Base-by-base conservation (phyloP, 2,797 vertebrate genomes). In the Tenualosa thibaudeaui region DNA sequence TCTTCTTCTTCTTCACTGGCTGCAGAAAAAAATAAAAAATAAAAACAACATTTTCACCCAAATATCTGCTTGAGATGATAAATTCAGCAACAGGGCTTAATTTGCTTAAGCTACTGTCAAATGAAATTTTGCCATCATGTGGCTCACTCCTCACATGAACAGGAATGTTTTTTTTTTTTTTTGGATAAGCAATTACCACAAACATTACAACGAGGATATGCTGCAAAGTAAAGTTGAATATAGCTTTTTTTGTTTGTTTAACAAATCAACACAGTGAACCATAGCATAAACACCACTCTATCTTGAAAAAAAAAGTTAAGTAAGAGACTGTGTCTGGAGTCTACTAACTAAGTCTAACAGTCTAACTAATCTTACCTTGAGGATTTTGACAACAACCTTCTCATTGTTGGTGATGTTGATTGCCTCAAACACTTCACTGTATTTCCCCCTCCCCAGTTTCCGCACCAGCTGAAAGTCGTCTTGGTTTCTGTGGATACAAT, bases 1-100 rank as follows among this genome's bases (percentile, higher is more conserved):
- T 99, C 94, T 99, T 99, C 96, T 98, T 99, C 96, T 99, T 98
- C 95, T 98, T 98, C 91, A 99, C 97, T 88, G 97, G 97, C 97
- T 99, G 92, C 60, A 24, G 54, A 78, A 43, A 84, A 26, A 89
- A 62, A 62, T 2, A 43, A 43, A 19, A 51, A 50, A 50, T 7
- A 50, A 37, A 89, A 60, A 60, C 7, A 19, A 43, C 40, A 17
- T 31, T 26, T 24, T 62, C 2, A 75, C 68, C 37, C 37, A 81
- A 49, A 86, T 43, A 68, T 60, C 49, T 60, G 10, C 3, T 26
- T 15, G 40, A 75, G 12, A 40, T 10, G 15, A 37, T 51, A 24
- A 75, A 37, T n/a, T 46, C 53, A 62, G 12, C 53, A 3, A 17
- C 7, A 5, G 82, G 24, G 13, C 5, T 6, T 12, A 10, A 53